A percentile compares a stretch with the other conserved stretches of the same genome.
Conservation (phyloP, 2,797 vertebrate species). For the Etheostoma perlongum region DNA sequence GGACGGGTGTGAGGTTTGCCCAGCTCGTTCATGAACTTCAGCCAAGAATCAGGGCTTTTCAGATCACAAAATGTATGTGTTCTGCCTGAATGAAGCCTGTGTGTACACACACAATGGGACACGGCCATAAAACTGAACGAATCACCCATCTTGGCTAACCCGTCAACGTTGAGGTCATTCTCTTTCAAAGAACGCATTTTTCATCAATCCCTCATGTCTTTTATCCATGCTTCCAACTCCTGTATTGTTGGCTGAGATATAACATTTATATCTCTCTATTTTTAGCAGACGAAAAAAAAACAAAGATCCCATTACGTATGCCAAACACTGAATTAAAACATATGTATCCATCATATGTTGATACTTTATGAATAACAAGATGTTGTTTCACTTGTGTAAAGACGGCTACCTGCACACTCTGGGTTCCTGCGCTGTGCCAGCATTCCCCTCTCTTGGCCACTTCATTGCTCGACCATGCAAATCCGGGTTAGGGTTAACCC, state of each 20-base stretch:
- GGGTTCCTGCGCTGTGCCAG: conserved; percentile 37
- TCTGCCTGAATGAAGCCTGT: conserved; percentile 69
- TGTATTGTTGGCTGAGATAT: conserved; percentile 13
- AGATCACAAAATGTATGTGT: conserved; percentile 64
- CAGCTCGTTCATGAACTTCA: conserved; percentile 67
- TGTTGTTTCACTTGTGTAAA: conserved; percentile 32
- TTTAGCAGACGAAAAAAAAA: not conserved
- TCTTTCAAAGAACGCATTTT: conserved; percentile 55
- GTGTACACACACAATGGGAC: conserved; percentile 62
- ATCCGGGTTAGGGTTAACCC: conserved; percentile 28
- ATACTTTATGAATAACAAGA: conserved; percentile 14
- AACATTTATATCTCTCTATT: conserved; percentile 17
- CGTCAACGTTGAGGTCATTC: conserved; percentile 42
- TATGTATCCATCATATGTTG: conserved; percentile 6
- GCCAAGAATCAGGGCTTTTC: conserved; percentile 69
- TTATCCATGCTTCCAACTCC: conserved; percentile 26
- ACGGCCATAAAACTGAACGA: conserved; percentile 62
- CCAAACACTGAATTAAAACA: not conserved
- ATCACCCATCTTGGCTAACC: conserved; percentile 57
- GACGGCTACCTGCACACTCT: conserved; percentile 21
- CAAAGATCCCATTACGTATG: not conserved
- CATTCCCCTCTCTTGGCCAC: conserved; percentile 51
- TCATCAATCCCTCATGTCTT: conserved; percentile 25
- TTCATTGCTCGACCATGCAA: conserved; percentile 67
- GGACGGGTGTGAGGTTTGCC: conserved; percentile 56